These are phyloP conservation scores for Pristionchus japonicus DNA, from an alignment of 2,888 invertebrate species.

Conservation along the genomic window DNA sequence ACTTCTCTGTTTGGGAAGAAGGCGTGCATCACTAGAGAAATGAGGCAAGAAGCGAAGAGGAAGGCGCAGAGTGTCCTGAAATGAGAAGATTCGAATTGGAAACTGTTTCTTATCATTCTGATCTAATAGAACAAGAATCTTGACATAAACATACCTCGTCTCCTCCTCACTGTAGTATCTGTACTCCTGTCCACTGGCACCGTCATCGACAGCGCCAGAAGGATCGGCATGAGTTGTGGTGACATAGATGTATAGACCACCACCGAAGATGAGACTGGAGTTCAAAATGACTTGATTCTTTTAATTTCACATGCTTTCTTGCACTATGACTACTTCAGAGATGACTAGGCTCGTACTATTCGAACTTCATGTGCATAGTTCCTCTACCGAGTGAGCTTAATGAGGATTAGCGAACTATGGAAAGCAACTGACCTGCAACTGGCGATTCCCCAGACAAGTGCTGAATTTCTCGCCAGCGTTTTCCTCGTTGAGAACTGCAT, in stretches of 20 bases:
- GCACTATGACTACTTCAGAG: no score
- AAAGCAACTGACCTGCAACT: neutral
- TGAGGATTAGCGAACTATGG: neutral
- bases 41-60: neutral
- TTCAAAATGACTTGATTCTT: neutral
- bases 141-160: neutral
- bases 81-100: neutral
- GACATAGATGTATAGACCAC: neutral
- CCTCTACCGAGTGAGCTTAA: no score
- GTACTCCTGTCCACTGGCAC: neutral
- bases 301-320: no score
- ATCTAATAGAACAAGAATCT: neutral
- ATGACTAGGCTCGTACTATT: no score
- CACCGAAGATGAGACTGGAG: neutral
- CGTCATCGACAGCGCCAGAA: neutral
- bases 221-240: neutral
- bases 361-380: no score
- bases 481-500: slow-evolving; percentile 18
- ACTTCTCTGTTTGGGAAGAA: neutral
- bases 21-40: neutral
- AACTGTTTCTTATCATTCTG: neutral
- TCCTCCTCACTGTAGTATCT: slow-evolving; percentile 4
- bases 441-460: neutral
- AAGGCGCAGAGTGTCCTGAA: neutral
- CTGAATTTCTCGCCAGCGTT: neutral